Percentiles rank a stretch among this genome's conserved stretches.
These are phyloP conservation scores for Thripadectes ignobilis DNA, from an alignment of 2,797 vertebrate genomes.

Conservation along the genomic window DNA sequence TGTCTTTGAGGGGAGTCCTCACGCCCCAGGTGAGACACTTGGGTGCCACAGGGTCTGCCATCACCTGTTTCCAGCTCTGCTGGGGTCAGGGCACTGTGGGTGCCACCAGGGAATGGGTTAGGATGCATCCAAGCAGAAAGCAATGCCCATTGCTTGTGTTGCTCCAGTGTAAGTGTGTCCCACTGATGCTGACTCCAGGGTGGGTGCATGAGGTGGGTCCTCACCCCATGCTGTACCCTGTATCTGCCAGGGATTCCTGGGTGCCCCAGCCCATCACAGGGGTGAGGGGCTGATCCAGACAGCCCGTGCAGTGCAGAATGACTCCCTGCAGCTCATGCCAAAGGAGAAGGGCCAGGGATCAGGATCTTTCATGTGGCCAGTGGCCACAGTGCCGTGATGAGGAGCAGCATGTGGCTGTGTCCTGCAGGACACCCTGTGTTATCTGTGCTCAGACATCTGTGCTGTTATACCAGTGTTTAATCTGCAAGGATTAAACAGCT, in stretches of 20 bases:
- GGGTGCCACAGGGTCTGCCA: background rate
- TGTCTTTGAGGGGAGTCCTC: background rate
- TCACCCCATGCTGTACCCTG: background rate
- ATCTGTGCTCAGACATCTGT: background rate
- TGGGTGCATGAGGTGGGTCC: background rate
- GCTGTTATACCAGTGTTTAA: background rate
- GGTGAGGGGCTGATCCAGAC: background rate
- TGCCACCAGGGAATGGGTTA: background rate
- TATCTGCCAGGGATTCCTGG: background rate
- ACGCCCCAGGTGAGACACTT: too few relatives aligned
- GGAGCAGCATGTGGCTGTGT: background rate
- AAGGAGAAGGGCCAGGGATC: background rate
- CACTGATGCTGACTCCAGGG: background rate
- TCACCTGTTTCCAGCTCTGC: rapidly evolving
- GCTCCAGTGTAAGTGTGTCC: background rate
- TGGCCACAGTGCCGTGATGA: rapidly evolving
- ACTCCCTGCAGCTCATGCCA: rapidly evolving
- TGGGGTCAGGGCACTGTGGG: background rate
- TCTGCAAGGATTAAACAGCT: background rate
- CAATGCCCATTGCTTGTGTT: background rate
- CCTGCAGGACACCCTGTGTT: rapidly evolving
- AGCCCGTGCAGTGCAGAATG: rapidly evolving
- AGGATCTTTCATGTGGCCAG: background rate
- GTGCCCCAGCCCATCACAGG: background rate
- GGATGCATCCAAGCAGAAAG: background rate